A percentile compares a stretch with the other conserved stretches of the same genome.
These are phyloP conservation scores for Drosophila erecta DNA, from an alignment of 1,140 invertebrate genomes.

Conservation along the genomic window DNA sequence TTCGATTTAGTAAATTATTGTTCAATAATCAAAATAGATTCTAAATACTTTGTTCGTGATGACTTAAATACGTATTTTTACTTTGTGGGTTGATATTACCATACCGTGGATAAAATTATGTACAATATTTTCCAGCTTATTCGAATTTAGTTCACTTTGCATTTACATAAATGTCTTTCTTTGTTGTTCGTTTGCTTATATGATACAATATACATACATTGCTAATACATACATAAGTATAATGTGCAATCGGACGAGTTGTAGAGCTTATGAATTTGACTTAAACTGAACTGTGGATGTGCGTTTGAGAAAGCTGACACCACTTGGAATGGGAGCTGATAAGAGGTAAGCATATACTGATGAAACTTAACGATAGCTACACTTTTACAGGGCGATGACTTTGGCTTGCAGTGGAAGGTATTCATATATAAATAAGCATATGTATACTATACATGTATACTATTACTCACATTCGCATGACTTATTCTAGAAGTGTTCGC, in stretches of 20 bases:
- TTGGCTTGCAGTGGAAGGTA: conserved; percentile 27
- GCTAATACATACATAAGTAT: background rate
- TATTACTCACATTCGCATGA: background rate
- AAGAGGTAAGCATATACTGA: background rate
- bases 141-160: conserved; percentile 8
- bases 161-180: background rate
- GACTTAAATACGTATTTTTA: background rate
- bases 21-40: conserved; percentile 4
- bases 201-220: background rate
- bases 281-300: background rate
- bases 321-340: conserved; percentile 1
- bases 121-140: conserved; percentile 1
- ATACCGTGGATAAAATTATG: conserved; percentile 8
- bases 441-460: too few relatives aligned
- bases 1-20: background rate
- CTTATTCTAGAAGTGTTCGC: conserved; percentile 82
- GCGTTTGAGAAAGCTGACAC: background rate
- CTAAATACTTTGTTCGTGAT: conserved; percentile 6
- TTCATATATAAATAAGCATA: conserved; percentile 10
- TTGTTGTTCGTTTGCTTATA: conserved; percentile 6
- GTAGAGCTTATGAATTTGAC: background rate
- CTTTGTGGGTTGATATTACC: background rate
- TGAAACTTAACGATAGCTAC: background rate
- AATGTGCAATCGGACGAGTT: conserved; percentile 6
- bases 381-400: background rate